Evolutionary conservation across 2,797 vertebrate species (phyloP).

Genomic region (Chelon auratus): DNA sequence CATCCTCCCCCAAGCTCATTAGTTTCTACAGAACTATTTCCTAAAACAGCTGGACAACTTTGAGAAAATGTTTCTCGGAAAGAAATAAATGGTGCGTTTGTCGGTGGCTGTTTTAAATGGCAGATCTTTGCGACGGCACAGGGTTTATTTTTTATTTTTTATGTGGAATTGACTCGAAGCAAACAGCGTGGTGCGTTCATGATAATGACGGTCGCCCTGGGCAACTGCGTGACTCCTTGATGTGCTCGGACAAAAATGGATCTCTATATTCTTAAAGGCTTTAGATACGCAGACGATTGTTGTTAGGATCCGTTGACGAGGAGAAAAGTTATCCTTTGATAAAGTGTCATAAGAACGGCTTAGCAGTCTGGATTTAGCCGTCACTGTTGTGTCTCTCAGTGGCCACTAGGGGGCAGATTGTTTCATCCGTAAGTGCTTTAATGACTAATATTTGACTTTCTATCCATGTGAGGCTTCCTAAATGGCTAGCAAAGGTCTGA

Average conservation of each 20-base stretch:
- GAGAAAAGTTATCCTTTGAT: background rate
- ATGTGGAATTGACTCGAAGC: too few species aligned
- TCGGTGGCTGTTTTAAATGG: background rate
- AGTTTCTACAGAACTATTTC: background rate
- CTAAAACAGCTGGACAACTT: background rate
- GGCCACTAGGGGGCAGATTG: conserved; percentile 1
- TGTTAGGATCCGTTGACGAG: background rate
- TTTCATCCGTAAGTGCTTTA: background rate
- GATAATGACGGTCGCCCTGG: background rate
- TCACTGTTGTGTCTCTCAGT: background rate
- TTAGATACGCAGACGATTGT: background rate
- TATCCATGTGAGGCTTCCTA: too few species aligned
- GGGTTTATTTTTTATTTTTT: background rate
- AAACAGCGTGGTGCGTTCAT: conserved; percentile 1
- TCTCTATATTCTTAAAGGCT: background rate
- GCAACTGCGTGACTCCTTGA: background rate
- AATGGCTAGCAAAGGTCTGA: background rate
- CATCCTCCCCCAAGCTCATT: background rate
- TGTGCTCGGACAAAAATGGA: background rate
- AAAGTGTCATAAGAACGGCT: background rate
- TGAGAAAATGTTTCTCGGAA: background rate
- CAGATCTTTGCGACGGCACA: too few species aligned
- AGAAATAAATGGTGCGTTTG: background rate
- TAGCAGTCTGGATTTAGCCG: background rate
- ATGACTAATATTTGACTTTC: background rate